Percentiles rank a stretch among this genome's conserved stretches.
Evolutionary conservation across 2,888 invertebrate genomes (phyloP).

Genomic region (Drosophila merina): DNA sequence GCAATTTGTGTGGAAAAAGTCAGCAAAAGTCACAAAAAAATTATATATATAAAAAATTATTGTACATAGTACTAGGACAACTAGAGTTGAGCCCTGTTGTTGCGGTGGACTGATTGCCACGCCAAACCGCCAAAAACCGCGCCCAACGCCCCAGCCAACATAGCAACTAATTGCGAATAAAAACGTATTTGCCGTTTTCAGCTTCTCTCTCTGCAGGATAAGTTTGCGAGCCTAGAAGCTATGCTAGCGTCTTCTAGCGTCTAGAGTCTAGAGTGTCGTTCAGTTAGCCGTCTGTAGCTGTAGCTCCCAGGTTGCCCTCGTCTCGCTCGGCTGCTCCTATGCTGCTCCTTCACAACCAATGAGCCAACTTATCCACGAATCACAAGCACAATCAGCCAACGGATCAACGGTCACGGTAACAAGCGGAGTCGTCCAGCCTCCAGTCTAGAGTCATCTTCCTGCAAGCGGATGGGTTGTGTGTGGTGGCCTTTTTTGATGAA

Average conservation of each 20-base stretch:
- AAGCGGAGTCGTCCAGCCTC: conserved; percentile 51
- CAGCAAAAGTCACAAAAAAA: conserved; percentile 16
- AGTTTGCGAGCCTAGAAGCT: conserved; percentile 65
- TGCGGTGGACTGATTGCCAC: conserved; percentile 62
- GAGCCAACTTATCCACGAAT: not conserved
- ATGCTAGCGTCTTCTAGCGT: conserved; percentile 44
- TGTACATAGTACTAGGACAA: conserved; percentile 42
- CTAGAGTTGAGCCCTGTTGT: conserved; percentile 70
- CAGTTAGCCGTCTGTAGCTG: conserved; percentile 59
- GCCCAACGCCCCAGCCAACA: conserved; percentile 67
- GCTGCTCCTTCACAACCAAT: conserved; percentile 30
- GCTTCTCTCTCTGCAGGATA: conserved; percentile 83
- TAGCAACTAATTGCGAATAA: conserved; percentile 61
- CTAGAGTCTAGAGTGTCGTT: conserved; percentile 56
- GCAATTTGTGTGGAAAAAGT: conserved; percentile 84
- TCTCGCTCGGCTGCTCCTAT: conserved; percentile 42
- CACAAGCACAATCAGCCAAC: conserved; percentile 14
- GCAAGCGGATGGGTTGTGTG: conserved; percentile 35
- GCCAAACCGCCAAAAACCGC: conserved; percentile 46
- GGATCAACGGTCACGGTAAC: conserved; percentile 68
- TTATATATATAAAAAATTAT: conserved; percentile 14
- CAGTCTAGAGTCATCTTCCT: conserved; percentile 23
- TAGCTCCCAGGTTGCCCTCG: conserved; percentile 47
- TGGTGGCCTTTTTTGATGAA: conserved; percentile 41
- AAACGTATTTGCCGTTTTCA: conserved; percentile 83